These are phyloP conservation scores for Metacarcinus magister DNA, from an alignment of 2,888 invertebrate genomes.

Conservation along the genomic window DNA sequence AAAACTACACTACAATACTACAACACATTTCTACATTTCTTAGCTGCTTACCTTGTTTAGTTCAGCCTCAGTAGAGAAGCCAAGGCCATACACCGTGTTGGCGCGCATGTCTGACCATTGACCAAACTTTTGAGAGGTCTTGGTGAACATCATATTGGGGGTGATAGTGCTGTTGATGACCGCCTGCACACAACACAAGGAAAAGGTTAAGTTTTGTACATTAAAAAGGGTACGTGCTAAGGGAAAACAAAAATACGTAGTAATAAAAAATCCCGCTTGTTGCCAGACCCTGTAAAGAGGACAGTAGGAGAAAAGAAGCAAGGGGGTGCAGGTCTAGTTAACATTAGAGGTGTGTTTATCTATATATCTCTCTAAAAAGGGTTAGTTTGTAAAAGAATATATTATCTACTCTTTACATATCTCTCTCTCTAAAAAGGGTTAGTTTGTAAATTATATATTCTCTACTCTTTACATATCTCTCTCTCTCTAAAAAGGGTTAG, in stretches of 20 bases:
- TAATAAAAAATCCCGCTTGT: too few relatives aligned
- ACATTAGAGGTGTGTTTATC: too few relatives aligned
- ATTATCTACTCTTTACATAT: background rate
- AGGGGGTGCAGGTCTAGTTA: too few relatives aligned
- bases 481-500: background rate
- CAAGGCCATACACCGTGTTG: slow-evolving; percentile 86
- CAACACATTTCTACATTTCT: too few relatives aligned
- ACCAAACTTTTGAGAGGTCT: slow-evolving; percentile 99
- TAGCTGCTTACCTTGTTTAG: slow-evolving; percentile 90
- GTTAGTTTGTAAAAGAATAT: background rate
- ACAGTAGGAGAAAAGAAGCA: background rate
- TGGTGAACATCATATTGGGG: slow-evolving; percentile 98
- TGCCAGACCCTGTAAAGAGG: too few relatives aligned
- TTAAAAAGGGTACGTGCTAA: too few relatives aligned
- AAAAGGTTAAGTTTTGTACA: background rate
- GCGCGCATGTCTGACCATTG: slow-evolving; percentile 99
- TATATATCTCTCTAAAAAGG: too few relatives aligned
- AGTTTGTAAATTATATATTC: background rate
- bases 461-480: background rate
- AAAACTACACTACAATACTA: too few relatives aligned
- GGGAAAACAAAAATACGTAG: too few relatives aligned
- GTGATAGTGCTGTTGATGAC: slow-evolving; percentile 99
- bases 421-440: background rate
- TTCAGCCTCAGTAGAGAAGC: slow-evolving; percentile 91
- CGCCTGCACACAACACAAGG: slow-evolving; percentile 87